A percentile compares a stretch with the other conserved stretches of the same genome.
phyloP scores from a whole-genome alignment of 2,113 vertebrate genomes.

The Solea solea region DNA sequence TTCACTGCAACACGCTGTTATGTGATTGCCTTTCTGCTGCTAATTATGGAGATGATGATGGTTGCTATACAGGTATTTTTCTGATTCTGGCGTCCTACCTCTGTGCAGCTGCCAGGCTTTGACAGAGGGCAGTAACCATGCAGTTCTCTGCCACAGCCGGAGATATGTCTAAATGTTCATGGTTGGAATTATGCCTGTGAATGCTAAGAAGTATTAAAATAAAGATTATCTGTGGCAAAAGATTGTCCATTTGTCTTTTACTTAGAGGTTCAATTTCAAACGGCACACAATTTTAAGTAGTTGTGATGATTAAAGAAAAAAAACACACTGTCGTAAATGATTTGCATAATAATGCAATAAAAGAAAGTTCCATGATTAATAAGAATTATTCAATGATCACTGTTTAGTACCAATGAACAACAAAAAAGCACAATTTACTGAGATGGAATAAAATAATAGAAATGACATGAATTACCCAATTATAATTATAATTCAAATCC shows the following conservation, averaged over 20 bases:
- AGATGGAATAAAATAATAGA: background rate
- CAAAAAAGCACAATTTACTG: background rate
- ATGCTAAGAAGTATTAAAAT: background rate
- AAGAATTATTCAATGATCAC: background rate
- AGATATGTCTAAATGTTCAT: background rate
- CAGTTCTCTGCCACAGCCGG: background rate
- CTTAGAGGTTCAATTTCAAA: background rate
- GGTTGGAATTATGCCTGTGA: background rate
- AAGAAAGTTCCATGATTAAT: conserved; percentile 12
- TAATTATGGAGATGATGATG: background rate
- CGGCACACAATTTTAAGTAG: background rate
- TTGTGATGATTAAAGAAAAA: background rate
- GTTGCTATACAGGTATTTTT: background rate
- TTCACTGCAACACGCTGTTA: background rate
- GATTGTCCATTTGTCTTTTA: background rate
- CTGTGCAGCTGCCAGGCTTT: background rate
- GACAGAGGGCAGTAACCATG: background rate
- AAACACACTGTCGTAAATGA: background rate
- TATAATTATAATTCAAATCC: conserved; percentile 15
- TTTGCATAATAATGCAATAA: background rate
- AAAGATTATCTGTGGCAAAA: background rate
- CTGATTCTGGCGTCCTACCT: background rate
- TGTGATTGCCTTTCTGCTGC: background rate
- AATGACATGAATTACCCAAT: conserved; percentile 13
- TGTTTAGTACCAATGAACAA: background rate